Evolutionary conservation across 2,113 vertebrate genomes (phyloP), one percentile per base, ranked within the genome.

Genomic region (Anolis sagrei): DNA sequence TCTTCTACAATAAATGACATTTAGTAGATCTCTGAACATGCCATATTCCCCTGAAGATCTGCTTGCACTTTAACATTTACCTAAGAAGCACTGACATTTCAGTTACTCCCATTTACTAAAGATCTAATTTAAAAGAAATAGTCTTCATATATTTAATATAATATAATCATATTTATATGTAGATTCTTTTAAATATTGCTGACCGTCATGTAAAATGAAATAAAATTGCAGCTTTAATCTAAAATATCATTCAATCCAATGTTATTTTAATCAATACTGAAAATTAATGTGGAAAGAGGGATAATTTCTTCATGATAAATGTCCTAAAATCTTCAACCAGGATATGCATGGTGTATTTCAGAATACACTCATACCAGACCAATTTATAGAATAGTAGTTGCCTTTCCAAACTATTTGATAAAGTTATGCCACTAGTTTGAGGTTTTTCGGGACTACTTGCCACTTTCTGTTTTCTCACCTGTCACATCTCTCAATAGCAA

Each of bases 1-100:
- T 39, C 39, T 44, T 6, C 32, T 1, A 51, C 19, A 76, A 4
- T 3, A n/a, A 4, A 27, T 10, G 32, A 2, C 4, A 87, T 85
- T 54, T 29, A 16, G 76, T 7, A 64, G 79, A 64, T 77, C 16
- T 58, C 5, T 39, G 74, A 61, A 1, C 32, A 68, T 76, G 62
- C 7, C 44, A 0, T 4, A 7, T 5, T 5, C 77, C 16, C 14
- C 62, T 86, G 68, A 69, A 49, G 0, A 25, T 32, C 44, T 2
- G 32, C 32, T 58, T 86, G 1, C 0, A 0, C 32, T 69, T 44
- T 75, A 79, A 79, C 1, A 0, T 39, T 0, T 1, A 29, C 51
- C 11, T 70, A n/a, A 61, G 82, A 74, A 83, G 23, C 72, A 1
- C 4, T 0, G 48, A 23, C 2, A 75, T 76, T 29, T 80, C 83